phyloP scores from a whole-genome alignment of 2,888 invertebrate genomes.

The Acanthosoma haemorrhoidale region DNA sequence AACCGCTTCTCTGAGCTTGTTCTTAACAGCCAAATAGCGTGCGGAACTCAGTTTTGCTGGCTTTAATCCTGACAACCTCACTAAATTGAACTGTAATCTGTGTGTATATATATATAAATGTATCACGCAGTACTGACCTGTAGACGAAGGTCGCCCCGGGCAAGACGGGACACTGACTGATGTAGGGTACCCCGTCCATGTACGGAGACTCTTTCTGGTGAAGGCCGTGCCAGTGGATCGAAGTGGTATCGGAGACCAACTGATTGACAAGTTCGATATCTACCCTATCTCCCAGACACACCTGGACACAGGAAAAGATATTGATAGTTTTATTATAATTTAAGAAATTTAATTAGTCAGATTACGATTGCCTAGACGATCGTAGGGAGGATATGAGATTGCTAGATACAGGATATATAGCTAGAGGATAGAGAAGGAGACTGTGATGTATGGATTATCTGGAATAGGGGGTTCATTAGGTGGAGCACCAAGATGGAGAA shows the following conservation, averaged over 20 bases:
- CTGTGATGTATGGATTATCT: background rate
- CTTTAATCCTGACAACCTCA: no score
- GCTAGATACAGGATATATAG: background rate
- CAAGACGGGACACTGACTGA: slow-evolving; percentile 77
- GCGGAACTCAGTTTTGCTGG: no score
- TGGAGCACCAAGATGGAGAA: background rate
- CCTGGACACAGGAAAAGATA: slow-evolving; percentile 51
- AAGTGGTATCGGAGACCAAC: slow-evolving; percentile 71
- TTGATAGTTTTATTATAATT: background rate
- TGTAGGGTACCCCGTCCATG: slow-evolving; percentile 83
- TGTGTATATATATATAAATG: no score
- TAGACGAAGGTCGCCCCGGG: slow-evolving; percentile 65
- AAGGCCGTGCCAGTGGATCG: slow-evolving; percentile 89
- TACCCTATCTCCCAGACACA: slow-evolving; percentile 77
- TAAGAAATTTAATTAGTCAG: background rate
- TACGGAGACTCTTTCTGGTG: slow-evolving; percentile 72
- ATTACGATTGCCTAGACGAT: background rate
- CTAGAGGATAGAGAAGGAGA: background rate
- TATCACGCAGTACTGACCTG: slow-evolving; percentile 35
- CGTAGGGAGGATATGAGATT: background rate
- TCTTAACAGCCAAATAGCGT: no score
- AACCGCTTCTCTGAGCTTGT: no score
- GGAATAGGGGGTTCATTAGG: background rate
- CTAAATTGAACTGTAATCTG: no score
- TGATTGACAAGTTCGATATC: slow-evolving; percentile 77